These are phyloP conservation scores for Prietella phreatophila DNA, from an alignment of 2,113 vertebrate genomes.

Conservation along the genomic window DNA sequence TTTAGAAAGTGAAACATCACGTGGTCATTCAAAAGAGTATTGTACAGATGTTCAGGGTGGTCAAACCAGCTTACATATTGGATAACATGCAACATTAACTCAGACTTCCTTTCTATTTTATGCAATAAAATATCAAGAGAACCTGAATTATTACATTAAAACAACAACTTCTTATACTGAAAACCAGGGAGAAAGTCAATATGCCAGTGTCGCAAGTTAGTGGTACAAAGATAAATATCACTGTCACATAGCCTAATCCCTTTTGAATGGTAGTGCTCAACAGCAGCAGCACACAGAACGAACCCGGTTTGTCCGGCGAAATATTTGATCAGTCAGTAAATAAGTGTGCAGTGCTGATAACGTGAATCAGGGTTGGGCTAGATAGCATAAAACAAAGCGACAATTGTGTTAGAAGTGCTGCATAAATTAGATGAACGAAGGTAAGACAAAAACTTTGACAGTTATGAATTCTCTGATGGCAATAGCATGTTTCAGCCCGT, in stretches of 20 bases:
- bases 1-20: not conserved
- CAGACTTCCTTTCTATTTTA: not conserved
- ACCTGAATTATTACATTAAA: not conserved
- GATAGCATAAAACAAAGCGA: slow-evolving; percentile 10
- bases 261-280: not conserved
- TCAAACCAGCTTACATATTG: not conserved
- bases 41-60: too few species aligned
- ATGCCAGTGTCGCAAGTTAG: not conserved
- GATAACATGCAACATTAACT: not conserved
- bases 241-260: not conserved
- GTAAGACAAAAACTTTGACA: not conserved
- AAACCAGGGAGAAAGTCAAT: not conserved
- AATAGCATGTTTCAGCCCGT: not conserved
- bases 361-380: not conserved
- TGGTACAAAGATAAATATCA: not conserved
- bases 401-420: not conserved
- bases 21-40: too few species aligned
- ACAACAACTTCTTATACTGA: not conserved
- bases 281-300: not conserved
- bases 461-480: not conserved
- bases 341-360: not conserved
- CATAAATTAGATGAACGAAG: not conserved
- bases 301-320: not conserved
- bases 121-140: not conserved
- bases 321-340: not conserved